A percentile compares a stretch with the other conserved stretches of the same genome.
phyloP scores from a whole-genome alignment of 2,797 vertebrate genomes.

The Tinamus major region DNA sequence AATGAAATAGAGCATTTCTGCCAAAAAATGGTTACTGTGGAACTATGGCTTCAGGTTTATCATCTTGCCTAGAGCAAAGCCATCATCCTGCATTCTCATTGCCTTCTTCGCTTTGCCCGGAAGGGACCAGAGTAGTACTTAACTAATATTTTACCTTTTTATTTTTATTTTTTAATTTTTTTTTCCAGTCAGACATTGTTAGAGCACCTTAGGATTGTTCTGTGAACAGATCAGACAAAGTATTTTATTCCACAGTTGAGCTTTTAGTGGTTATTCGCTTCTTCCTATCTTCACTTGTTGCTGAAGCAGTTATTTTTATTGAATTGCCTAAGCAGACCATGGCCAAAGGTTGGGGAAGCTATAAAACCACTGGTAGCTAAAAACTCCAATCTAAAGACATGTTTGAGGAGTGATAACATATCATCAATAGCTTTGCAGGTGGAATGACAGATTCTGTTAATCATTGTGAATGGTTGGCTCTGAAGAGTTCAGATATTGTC shows the following conservation, averaged over 20 bases:
- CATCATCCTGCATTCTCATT: neutral
- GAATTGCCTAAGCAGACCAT: conserved; percentile 27
- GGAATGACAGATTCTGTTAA: conserved; percentile 54
- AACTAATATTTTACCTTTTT: neutral
- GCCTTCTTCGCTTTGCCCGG: neutral
- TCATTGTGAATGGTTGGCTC: conserved; percentile 42
- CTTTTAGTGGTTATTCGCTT: neutral
- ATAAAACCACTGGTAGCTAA: conserved; percentile 44
- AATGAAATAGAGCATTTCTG: neutral
- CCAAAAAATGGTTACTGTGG: neutral
- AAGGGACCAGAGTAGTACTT: neutral
- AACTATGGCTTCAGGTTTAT: neutral
- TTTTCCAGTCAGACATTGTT: neutral
- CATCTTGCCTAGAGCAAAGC: neutral
- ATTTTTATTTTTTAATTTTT: neutral
- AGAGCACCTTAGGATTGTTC: neutral
- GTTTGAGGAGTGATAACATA: conserved; percentile 49
- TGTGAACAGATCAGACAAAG: neutral
- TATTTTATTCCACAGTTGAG: neutral
- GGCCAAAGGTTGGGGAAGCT: conserved; percentile 57
- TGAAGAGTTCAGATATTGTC: conserved; percentile 25
- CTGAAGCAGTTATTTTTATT: conserved; percentile 43
- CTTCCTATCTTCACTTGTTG: conserved; percentile 10
- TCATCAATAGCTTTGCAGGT: conserved; percentile 16
- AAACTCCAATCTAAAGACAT: conserved; percentile 34